Conservation (phyloP, 2,113 vertebrate species). For the Morone saxatilis region DNA sequence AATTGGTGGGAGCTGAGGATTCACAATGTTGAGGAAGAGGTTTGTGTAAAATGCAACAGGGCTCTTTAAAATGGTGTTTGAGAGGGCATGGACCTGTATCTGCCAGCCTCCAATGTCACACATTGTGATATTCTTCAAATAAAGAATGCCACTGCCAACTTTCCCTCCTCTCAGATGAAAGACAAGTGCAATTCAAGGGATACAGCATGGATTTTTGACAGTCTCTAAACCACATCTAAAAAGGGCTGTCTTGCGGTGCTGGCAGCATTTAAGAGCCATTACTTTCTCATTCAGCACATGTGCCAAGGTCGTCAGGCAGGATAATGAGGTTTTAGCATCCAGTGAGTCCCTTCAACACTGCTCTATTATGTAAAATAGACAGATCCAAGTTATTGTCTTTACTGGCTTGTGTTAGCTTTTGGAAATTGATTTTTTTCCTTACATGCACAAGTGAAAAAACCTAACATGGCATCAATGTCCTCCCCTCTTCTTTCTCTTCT, state of each 20-base stretch:
- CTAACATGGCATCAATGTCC: not conserved
- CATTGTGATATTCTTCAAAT: slow-evolving; percentile 22
- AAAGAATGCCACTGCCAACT: slow-evolving; percentile 1
- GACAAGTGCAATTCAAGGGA: slow-evolving; percentile 12
- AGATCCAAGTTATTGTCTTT: slow-evolving; percentile 70
- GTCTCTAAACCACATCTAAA: slow-evolving; percentile 53
- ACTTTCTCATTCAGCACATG: slow-evolving; percentile 75
- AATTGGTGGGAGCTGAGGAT: not conserved
- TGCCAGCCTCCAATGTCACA: not conserved
- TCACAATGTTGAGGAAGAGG: not conserved
- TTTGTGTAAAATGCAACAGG: not conserved
- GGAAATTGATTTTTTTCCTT: slow-evolving; percentile 65
- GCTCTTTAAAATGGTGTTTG: not conserved
- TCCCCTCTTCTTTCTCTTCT: not conserved
- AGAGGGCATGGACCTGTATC: not conserved
- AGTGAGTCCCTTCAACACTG: slow-evolving; percentile 68
- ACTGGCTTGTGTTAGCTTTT: slow-evolving; percentile 63
- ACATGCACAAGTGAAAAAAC: slow-evolving; percentile 15
- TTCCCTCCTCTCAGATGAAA: slow-evolving; percentile 26
- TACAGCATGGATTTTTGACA: slow-evolving; percentile 35
- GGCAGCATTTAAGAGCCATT: slow-evolving; percentile 58
- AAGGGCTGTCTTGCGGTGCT: slow-evolving; percentile 39
- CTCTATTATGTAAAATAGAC: slow-evolving; percentile 76
- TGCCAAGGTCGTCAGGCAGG: slow-evolving; percentile 74
- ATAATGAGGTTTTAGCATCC: slow-evolving; percentile 80